Evolutionary conservation across 2,113 vertebrate species (phyloP), one percentile per base, ranked within the genome.

Genomic region (Cephalopterus ornatus): DNA sequence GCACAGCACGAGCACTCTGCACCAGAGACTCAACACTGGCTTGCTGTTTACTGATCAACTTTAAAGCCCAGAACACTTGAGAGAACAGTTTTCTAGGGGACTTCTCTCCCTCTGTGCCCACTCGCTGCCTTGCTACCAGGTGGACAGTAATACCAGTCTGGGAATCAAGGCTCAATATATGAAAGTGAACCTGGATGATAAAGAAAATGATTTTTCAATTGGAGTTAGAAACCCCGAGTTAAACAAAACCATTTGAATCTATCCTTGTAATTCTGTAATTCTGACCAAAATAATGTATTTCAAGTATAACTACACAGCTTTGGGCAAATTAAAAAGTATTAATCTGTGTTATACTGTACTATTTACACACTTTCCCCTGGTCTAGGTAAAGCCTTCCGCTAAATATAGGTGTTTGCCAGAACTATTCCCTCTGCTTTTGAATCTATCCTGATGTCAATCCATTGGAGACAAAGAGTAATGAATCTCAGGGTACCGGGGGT

Each of bases 21-120:
- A n/a, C 62, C 53, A 49, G 41, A 62, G 44, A 30, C 71, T 89
- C 28, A 3, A 39, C n/a, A 11, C 67, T 67, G 73, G 63, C 71
- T 90, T 46, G 18, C 71, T 97, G 81, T 59, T 95, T 90, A 39
- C 75, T 77, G 59, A 71, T 35, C 42, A 41, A 32, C 75, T 59
- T 66, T 33, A 85, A 94, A 94, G 50, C 26, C 55, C 55, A 55
- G 71, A 93, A 14, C 8, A 11, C 41, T 53, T 7, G 5, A 59
- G 46, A 27, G 92, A 79, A 62, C 5, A 12, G 12, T 77, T 76
- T 70, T 66, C 55, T 37, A 14, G 32, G 33, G 46, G 33, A 27
- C 20, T 63, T 4, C 35, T 91, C 39, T 77, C 30, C 17, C 59
- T 37, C 47, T 74, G 10, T 78, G 42, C 55, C 46, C 47, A 22